phyloP scores from a whole-genome alignment of 2,113 vertebrate species.

The Boulengeromyrus knoepffleri region DNA sequence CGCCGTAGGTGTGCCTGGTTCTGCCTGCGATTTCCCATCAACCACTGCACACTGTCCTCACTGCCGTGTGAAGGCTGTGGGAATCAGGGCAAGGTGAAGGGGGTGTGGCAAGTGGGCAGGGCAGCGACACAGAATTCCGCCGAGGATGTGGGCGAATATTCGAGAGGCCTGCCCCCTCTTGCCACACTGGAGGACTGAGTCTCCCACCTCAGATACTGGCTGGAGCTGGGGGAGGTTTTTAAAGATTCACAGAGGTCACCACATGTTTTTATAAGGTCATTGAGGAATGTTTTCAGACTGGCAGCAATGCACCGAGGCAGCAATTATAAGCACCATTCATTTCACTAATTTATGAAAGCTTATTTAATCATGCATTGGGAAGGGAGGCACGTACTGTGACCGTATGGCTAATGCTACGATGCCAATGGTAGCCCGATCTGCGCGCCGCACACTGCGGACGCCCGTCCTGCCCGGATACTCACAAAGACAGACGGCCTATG shows the following conservation, averaged over 20 bases:
- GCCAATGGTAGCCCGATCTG: neutral
- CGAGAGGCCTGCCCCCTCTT: neutral
- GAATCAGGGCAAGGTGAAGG: neutral
- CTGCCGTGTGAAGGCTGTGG: neutral
- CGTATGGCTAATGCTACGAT: neutral
- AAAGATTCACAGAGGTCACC: neutral
- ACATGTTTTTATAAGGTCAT: neutral
- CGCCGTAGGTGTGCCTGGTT: neutral
- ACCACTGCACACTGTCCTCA: neutral
- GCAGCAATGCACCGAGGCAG: neutral
- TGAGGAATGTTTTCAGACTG: neutral
- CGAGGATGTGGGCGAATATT: neutral
- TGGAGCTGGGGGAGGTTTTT: neutral
- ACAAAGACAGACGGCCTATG: neutral
- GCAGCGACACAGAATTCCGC: neutral
- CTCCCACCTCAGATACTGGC: neutral
- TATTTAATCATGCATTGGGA: neutral
- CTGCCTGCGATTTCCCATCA: neutral
- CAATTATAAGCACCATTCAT: neutral
- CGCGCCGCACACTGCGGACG: neutral
- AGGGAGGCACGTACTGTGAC: neutral
- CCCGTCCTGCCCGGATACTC: neutral
- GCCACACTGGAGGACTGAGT: neutral
- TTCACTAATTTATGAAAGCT: neutral
- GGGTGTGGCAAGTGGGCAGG: neutral